Percentiles rank a stretch among this genome's conserved stretches.
Evolutionary conservation across 1,140 invertebrate genomes (phyloP).

Genomic region (Triops longicaudatus): DNA sequence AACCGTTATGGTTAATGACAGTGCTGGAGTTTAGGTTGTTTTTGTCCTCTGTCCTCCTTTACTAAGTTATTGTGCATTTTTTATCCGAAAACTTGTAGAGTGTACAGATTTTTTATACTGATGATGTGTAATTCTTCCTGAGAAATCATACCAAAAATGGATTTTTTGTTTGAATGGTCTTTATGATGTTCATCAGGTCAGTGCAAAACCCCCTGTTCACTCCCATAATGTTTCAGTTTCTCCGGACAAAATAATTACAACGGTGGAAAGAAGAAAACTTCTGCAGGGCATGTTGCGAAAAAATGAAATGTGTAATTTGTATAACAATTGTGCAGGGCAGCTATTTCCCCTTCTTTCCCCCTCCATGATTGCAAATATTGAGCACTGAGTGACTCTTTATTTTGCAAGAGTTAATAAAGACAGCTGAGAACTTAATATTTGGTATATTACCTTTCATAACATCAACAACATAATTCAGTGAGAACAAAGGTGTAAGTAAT

Average conservation of each 20-base stretch:
- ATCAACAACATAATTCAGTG: neutral
- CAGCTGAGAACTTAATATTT: neutral
- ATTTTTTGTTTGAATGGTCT: neutral
- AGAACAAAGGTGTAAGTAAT: neutral
- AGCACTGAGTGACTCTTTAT: constrained; percentile 1
- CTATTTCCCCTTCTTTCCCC: neutral
- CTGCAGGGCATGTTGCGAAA: constrained; percentile 1
- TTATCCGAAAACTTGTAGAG: neutral
- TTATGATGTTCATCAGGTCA: neutral
- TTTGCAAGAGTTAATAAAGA: constrained; percentile 15
- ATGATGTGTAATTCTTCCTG: neutral
- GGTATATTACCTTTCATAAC: neutral
- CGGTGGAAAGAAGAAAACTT: neutral
- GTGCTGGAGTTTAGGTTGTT: too few species aligned
- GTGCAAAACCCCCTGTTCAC: neutral
- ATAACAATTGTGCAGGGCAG: constrained; percentile 9
- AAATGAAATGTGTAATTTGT: neutral
- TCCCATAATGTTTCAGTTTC: neutral
- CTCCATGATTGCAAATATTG: neutral
- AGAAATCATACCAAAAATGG: neutral
- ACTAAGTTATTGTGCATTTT: neutral
- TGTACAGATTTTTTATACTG: neutral
- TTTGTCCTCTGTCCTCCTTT: neutral
- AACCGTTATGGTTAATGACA: too few species aligned
- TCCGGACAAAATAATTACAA: neutral